Conservation (phyloP, 2,888 invertebrate species). For the Thereva unica region DNA sequence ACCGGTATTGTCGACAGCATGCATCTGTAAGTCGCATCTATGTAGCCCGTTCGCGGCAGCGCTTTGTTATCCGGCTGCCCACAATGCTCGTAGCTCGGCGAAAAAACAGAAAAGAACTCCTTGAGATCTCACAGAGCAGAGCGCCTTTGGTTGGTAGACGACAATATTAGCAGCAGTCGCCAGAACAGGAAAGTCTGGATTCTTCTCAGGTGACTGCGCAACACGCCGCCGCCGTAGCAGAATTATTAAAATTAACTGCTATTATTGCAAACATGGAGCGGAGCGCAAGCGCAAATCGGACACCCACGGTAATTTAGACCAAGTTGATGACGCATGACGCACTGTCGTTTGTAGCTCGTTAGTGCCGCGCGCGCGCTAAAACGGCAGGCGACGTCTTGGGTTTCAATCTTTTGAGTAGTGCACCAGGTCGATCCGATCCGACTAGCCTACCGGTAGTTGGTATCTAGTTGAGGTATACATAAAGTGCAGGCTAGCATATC, state of each 20-base stretch:
- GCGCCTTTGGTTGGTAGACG: no score
- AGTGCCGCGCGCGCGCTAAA: slow-evolving; percentile 3
- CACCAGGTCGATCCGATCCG: slow-evolving; percentile 17
- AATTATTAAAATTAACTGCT: not conserved
- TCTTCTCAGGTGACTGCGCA: slow-evolving; percentile 12
- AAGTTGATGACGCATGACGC: slow-evolving; percentile 19
- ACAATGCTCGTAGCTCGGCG: no score
- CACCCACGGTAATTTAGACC: slow-evolving; percentile 9
- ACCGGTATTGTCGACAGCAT: no score
- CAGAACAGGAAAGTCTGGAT: not conserved
- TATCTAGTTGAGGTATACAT: not conserved
- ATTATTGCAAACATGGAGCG: slow-evolving; percentile 25
- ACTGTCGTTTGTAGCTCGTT: not conserved
- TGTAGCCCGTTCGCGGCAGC: no score
- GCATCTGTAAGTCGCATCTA: no score
- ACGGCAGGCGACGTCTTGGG: slow-evolving; percentile 11
- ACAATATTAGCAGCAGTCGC: no score
- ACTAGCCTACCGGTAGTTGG: slow-evolving; percentile 23
- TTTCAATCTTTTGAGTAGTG: slow-evolving; percentile 9
- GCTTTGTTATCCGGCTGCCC: no score
- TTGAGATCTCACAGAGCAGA: no score
- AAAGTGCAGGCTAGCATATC: no score
- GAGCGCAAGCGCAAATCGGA: not conserved
- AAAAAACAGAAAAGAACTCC: no score
- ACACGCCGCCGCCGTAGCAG: slow-evolving; percentile 2